phyloP scores from a whole-genome alignment of 64 coral and sea anemone genomes.

The Exaiptasia diaphana region DNA sequence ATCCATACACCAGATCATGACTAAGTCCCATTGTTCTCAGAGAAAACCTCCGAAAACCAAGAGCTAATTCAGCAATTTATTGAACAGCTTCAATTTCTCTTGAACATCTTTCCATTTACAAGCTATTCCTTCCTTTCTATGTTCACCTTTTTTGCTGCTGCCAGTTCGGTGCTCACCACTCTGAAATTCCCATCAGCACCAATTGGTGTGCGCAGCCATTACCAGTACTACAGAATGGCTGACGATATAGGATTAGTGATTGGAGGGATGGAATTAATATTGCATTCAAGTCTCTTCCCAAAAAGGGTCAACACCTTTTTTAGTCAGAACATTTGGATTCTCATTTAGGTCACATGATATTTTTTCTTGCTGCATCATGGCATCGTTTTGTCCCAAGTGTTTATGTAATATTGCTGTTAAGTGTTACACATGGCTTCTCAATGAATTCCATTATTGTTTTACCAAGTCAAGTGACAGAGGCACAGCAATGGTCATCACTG shows the following conservation, averaged over 20 bases:
- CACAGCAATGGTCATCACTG: conserved; percentile 20
- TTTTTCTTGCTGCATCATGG: conserved; percentile 42
- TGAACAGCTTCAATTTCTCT: no score
- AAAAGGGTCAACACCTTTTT: background rate
- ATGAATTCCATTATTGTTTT: background rate
- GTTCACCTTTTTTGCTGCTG: background rate
- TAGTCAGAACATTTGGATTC: conserved; percentile 27
- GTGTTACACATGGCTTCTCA: conserved; percentile 27
- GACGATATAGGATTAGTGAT: conserved; percentile 12
- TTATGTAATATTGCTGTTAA: conserved; percentile 7
- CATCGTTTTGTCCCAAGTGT: conserved; percentile 48
- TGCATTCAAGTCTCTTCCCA: conserved; percentile 1
- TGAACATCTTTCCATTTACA: background rate
- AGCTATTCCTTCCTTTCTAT: no score
- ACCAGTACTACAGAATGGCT: conserved; percentile 35
- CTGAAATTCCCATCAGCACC: conserved; percentile 13
- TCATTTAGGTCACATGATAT: conserved; percentile 3
- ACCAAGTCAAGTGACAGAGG: background rate
- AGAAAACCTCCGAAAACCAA: no score
- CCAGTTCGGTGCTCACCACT: conserved; percentile 6
- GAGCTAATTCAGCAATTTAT: no score
- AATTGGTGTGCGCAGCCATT: conserved; percentile 11
- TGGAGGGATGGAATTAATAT: conserved; percentile 28
- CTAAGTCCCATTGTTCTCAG: no score
- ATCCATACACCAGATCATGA: no score